A percentile compares a stretch with the other conserved stretches of the same genome.
These are phyloP conservation scores for Cuniculus paca DNA, from an alignment of 2,797 vertebrate genomes.

Conservation along the genomic window DNA sequence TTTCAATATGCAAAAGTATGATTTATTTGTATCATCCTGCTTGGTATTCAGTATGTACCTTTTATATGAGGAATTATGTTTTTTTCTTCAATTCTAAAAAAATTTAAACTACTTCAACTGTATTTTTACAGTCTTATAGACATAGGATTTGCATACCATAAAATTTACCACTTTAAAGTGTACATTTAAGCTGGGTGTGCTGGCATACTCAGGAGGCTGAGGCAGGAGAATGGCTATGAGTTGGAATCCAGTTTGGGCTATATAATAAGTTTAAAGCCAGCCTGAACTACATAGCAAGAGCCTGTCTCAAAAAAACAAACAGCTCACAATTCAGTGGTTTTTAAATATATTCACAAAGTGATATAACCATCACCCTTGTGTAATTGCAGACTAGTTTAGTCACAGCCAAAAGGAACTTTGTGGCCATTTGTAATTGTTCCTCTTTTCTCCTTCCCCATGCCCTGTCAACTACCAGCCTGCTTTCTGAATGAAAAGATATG, in stretches of 20 bases:
- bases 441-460: not conserved
- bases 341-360: not conserved
- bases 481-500: not conserved
- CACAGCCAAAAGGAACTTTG: not conserved
- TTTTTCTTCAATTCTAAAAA: constrained; percentile 8
- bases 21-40: not conserved
- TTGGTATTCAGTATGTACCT: not conserved
- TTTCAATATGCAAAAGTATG: not conserved
- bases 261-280: not conserved
- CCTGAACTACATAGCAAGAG: not conserved
- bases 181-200: not conserved
- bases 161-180: not conserved
- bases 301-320: not conserved
- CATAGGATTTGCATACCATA: not conserved
- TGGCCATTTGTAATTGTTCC: not conserved
- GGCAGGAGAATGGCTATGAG: not conserved
- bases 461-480: not conserved
- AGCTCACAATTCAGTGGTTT: not conserved
- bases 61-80: not conserved
- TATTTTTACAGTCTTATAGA: not conserved
- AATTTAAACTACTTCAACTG: not conserved
- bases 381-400: not conserved
- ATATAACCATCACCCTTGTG: not conserved
- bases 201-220: not conserved
- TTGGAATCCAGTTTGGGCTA: not conserved